Evolutionary conservation across 2,113 vertebrate species (phyloP).

Genomic region (Thinocorus orbignyianus): DNA sequence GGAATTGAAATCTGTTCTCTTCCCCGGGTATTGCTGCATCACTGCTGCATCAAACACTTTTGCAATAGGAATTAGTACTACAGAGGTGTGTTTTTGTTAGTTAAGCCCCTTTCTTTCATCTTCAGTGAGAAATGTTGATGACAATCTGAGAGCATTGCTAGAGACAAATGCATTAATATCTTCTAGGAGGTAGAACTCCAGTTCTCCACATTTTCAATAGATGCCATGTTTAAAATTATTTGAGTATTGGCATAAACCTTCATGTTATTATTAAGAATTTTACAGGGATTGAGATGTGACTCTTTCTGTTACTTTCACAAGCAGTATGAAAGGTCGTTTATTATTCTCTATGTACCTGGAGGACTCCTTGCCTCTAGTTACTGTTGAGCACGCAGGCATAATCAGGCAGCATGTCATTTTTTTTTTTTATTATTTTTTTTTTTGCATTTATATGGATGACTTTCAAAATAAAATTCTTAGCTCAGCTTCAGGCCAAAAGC

Average conservation of each 20-base stretch:
- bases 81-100: not conserved
- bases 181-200: not conserved
- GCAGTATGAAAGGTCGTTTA: not conserved
- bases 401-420: not conserved
- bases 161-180: not conserved
- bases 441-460: not conserved
- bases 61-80: not conserved
- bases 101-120: not conserved
- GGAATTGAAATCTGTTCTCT: not conserved
- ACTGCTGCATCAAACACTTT: not conserved
- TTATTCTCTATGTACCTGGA: not conserved
- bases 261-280: not conserved
- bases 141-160: not conserved
- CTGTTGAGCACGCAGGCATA: not conserved
- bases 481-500: conserved; percentile 16
- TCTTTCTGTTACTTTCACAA: conserved; percentile 7
- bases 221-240: not conserved
- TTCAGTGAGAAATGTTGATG: not conserved
- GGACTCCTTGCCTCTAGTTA: not conserved
- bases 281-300: not conserved
- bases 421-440: not conserved
- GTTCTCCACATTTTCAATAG: not conserved
- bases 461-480: not conserved
- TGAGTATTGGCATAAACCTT: not conserved
- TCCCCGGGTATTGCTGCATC: not conserved